These are phyloP conservation scores for Ephydatia muelleri DNA, from an alignment of 37 sponge, comb jelly and placozoan species.

Conservation along the genomic window DNA sequence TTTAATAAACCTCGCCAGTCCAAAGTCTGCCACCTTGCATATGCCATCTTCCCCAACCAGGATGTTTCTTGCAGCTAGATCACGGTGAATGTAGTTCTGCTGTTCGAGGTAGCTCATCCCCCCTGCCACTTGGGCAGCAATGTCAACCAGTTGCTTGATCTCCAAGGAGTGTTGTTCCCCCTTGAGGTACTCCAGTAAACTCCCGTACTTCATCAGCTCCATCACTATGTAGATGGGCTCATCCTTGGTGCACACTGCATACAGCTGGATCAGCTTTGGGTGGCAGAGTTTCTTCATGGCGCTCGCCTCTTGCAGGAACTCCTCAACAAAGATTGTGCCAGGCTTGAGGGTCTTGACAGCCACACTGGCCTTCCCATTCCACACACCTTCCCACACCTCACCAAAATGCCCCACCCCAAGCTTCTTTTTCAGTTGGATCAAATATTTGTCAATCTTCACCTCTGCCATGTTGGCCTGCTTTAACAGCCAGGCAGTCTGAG, in stretches of 20 bases:
- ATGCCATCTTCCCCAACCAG: constrained; percentile 95
- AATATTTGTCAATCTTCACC: constrained; percentile 87
- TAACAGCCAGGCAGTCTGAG: constrained; percentile 90
- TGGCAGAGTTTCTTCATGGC: constrained; percentile 95
- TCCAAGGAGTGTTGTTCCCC: constrained; percentile 78
- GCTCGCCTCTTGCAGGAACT: constrained; percentile 94
- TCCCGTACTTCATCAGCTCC: constrained; percentile 94
- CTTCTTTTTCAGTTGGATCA: constrained; percentile 62
- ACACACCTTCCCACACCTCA: too few relatives aligned
- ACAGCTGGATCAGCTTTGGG: constrained; percentile 92
- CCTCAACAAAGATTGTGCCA: constrained; percentile 89
- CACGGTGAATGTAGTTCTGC: constrained; percentile 94
- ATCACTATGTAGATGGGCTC: constrained; percentile 94
- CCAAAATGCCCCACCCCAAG: constrained; percentile 94
- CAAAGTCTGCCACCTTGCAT: too few relatives aligned
- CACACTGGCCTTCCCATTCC: too few relatives aligned
- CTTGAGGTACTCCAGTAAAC: constrained; percentile 87
- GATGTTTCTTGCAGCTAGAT: constrained; percentile 97
- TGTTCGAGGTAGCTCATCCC: constrained; percentile 97
- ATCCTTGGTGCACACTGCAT: too few relatives aligned
- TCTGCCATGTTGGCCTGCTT: constrained; percentile 74
- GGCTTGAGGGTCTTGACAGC: too few relatives aligned
- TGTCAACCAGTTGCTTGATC: constrained; percentile 81
- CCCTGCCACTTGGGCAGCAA: constrained; percentile 86
- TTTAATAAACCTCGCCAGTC: constrained; percentile 66